These are phyloP conservation scores for Opisthograptis luteolata DNA, from an alignment of 2,888 invertebrate species.

Conservation along the genomic window DNA sequence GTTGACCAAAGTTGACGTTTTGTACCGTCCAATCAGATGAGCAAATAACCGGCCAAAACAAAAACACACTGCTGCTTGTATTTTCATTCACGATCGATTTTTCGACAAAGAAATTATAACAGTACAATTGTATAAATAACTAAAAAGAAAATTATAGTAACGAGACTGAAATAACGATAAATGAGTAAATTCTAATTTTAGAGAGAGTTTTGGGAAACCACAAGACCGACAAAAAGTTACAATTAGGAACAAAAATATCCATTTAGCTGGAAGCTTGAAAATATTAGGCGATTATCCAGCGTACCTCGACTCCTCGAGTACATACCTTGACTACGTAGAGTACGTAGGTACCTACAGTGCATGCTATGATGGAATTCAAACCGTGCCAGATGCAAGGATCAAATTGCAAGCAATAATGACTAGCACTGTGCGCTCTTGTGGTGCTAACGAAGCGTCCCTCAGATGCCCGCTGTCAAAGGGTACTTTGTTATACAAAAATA, in stretches of 20 bases:
- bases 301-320: neutral
- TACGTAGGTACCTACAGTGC: neutral
- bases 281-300: slow-evolving; percentile 11
- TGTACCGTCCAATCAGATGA: slow-evolving; percentile 36
- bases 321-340: neutral
- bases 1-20: slow-evolving; percentile 37
- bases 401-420: slow-evolving; percentile 43
- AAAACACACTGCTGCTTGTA: slow-evolving; percentile 10
- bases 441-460: slow-evolving; percentile 43
- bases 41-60: slow-evolving; percentile 33
- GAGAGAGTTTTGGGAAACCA: slow-evolving; percentile 2
- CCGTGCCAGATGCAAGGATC: slow-evolving; percentile 23
- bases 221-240: neutral
- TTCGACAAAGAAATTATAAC: too few relatives aligned
- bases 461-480: slow-evolving; percentile 49
- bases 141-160: too few relatives aligned
- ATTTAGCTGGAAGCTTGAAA: slow-evolving; percentile 7
- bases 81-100: slow-evolving; percentile 17
- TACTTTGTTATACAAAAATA: slow-evolving; percentile 56
- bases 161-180: too few relatives aligned
- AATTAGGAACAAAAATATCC: slow-evolving; percentile 11
- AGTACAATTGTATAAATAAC: too few relatives aligned
- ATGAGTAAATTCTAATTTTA: too few relatives aligned
- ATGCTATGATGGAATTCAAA: slow-evolving; percentile 18
- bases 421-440: slow-evolving; percentile 48